Evolutionary conservation across 2,797 vertebrate genomes (phyloP).

Genomic region (Phyllotis vaccarum): DNA sequence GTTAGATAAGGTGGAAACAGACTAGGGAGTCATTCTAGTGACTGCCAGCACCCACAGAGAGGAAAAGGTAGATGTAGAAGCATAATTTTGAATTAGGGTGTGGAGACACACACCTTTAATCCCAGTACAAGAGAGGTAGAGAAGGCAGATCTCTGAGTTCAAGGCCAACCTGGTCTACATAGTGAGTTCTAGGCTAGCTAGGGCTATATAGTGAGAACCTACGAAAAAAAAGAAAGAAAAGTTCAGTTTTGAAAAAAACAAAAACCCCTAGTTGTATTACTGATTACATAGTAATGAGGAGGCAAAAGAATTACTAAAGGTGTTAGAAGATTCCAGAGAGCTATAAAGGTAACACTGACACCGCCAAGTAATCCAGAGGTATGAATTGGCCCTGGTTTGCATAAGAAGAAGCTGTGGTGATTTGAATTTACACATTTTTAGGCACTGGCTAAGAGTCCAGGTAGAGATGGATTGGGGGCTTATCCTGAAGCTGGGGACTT

Average conservation of each 20-base stretch:
- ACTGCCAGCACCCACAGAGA: no score
- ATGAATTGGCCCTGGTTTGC: background rate
- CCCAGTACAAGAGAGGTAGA: background rate
- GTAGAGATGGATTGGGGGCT: background rate
- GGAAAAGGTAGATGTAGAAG: background rate
- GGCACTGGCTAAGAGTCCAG: conserved; percentile 8
- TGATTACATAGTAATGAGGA: background rate
- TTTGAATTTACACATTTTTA: conserved; percentile 40
- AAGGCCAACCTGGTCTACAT: background rate
- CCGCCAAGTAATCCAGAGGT: background rate
- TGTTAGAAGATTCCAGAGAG: background rate
- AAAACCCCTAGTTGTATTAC: conserved; percentile 19
- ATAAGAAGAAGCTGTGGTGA: background rate
- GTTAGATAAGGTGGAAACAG: background rate
- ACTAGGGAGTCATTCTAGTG: no score
- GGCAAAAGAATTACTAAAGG: background rate
- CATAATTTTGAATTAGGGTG: background rate
- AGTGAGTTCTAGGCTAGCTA: background rate
- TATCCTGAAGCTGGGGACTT: background rate
- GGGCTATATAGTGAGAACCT: background rate
- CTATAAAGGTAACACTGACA: background rate
- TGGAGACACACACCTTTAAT: background rate
- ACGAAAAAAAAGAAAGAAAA: background rate
- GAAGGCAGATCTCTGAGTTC: background rate
- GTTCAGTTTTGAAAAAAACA: background rate